A percentile compares a stretch with the other conserved stretches of the same genome.
These are phyloP conservation scores for Pocillopora damicornis DNA, from an alignment of 64 coral and sea anemone genomes.

Conservation along the genomic window DNA sequence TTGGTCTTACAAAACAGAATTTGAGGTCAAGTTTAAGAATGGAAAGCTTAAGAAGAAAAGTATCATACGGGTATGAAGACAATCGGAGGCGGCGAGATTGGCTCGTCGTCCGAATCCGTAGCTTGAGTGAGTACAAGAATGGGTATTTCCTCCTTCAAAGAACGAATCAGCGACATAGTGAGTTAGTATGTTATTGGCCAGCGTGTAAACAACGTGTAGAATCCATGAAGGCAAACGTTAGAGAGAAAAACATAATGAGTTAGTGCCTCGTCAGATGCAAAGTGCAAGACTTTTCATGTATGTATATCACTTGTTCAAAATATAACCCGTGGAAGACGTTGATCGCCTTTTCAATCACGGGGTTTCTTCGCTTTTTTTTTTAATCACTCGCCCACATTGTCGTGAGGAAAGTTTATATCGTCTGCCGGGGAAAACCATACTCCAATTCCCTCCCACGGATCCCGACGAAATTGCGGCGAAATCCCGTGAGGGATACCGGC, in stretches of 20 bases:
- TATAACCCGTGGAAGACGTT: no score
- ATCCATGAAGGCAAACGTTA: background rate
- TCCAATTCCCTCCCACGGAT: no score
- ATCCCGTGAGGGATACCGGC: no score
- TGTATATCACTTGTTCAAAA: no score
- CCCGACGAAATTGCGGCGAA: no score
- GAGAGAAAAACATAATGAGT: background rate
- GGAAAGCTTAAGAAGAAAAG: background rate
- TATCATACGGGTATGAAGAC: background rate
- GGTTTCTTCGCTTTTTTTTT: no score
- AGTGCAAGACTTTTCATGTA: background rate
- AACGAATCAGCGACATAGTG: background rate
- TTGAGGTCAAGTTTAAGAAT: background rate
- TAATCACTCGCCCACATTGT: no score
- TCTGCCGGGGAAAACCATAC: no score
- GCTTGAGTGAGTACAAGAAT: constrained; percentile 29
- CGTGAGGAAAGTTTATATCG: no score
- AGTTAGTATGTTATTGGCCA: background rate
- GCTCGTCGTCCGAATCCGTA: constrained; percentile 5
- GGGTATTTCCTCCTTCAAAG: constrained; percentile 27
- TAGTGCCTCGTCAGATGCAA: background rate
- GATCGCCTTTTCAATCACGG: no score
- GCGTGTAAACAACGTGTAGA: background rate
- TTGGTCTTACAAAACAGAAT: background rate
- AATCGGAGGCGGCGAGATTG: constrained; percentile 8